Evolutionary conservation across 2,797 vertebrate species (phyloP), one percentile per base, ranked within the genome.

Genomic region (Argya squamiceps): DNA sequence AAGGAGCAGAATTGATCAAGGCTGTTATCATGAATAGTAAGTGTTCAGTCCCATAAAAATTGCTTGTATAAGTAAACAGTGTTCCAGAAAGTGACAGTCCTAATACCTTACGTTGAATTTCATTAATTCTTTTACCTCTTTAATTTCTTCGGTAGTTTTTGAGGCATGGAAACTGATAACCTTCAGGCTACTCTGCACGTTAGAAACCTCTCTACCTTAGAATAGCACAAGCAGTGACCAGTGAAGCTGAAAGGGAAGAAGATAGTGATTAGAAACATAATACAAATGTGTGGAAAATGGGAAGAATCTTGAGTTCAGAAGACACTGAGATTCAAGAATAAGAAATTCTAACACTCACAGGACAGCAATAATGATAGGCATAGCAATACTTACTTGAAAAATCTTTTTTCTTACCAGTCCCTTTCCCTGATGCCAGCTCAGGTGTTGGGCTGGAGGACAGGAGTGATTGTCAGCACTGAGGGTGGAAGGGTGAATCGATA

Each of bases 31-130:
- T 49, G 60, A 94, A 87, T 43, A 87, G 75, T 58, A 77, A 75
- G 74, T 93, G 60, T 65, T 95, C 46, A 44, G 21, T 79, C 43
- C 79, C 43, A 26, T 93, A 77, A 93, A 93, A 95, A 83, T 82
- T 60, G 70, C 60, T 79, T 92, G 41, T 84, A 13, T 94, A 80
- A 93, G 65, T 92, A 96, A 96, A 93, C 37, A 76, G 69, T 73
- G 47, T 87, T 93, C 19, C 52, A 56, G 69, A 78, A 81, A 55
- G 55, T 86, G 93, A 67, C 79, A 84, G 12, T 92, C 41, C 52
- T 93, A 88, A 94, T 90, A 55, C 56, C 74, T 88, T 43, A 34
- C 11, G 15, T 52, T 11, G 6, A 53, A 92, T 92, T 90, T 73
- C 81, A 83, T 88, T 86, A 70, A 34, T 89, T 90, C 47, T 86